Percentiles rank a stretch among this genome's conserved stretches.
Evolutionary conservation across 1,140 invertebrate species (phyloP).

Genomic region (Chironomus tepperi): DNA sequence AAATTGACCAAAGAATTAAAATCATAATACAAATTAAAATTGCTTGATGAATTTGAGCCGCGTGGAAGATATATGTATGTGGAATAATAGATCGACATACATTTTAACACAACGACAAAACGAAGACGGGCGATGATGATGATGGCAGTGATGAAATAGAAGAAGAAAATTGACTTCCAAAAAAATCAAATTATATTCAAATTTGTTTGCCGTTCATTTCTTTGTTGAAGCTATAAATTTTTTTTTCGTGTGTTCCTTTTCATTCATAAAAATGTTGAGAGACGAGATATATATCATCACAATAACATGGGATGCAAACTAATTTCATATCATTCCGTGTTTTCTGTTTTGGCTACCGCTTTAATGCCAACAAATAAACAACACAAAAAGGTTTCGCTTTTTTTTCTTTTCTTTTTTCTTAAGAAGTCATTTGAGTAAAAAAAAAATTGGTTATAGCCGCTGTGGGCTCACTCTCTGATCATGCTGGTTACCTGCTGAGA

Average conservation of each 20-base stretch:
- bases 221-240: neutral
- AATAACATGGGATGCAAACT: neutral
- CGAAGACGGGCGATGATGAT: neutral
- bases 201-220: neutral
- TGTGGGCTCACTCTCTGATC: constrained; percentile 1
- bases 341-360: constrained; percentile 15
- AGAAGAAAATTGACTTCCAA: constrained; percentile 17
- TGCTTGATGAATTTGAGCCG: neutral
- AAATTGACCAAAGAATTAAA: neutral
- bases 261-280: constrained; percentile 10
- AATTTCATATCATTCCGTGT: constrained; percentile 17
- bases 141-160: neutral
- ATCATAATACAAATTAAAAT: neutral
- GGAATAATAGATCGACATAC: too few species aligned
- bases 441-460: constrained; percentile 16
- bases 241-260: neutral
- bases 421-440: constrained; percentile 7
- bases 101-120: too few species aligned
- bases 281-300: neutral
- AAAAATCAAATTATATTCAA: constrained; percentile 24
- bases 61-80: too few species aligned
- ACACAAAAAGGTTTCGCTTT: neutral
- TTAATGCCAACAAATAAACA: neutral
- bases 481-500: neutral
- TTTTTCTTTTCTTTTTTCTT: neutral